These are phyloP conservation scores for Petrosia ficiformis DNA, from an alignment of 37 sponge, comb jelly and placozoan species.

Conservation along the genomic window DNA sequence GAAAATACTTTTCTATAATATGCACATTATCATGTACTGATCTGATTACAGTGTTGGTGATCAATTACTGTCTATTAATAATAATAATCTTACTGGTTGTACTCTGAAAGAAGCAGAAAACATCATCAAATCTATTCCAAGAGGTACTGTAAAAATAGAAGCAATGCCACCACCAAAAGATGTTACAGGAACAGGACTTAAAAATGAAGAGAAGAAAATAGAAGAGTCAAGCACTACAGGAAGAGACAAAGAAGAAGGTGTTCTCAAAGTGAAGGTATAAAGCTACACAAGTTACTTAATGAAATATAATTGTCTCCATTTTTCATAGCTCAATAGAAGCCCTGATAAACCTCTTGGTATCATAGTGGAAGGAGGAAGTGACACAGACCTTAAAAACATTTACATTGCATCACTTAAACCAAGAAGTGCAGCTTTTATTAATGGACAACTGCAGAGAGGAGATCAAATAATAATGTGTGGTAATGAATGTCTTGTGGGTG, in stretches of 20 bases:
- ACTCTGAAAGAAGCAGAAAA: conserved; percentile 28
- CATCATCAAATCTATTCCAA: conserved; percentile 45
- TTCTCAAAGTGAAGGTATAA: conserved; percentile 26
- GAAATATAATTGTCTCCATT: neutral
- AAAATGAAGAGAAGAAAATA: neutral
- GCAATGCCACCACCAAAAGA: conserved; percentile 68
- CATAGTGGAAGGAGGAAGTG: conserved; percentile 58
- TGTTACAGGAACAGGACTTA: conserved; percentile 32
- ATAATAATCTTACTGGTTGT: conserved; percentile 16
- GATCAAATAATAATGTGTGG: conserved; percentile 79
- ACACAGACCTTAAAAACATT: conserved; percentile 56
- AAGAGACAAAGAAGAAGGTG: conserved; percentile 21
- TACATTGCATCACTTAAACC: conserved; percentile 41
- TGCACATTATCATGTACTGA: neutral
- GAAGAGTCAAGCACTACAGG: neutral
- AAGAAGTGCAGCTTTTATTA: conserved; percentile 41
- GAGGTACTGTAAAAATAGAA: conserved; percentile 45
- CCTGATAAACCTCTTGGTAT: conserved; percentile 43
- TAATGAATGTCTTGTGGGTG: conserved; percentile 58
- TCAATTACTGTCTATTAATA: conserved; percentile 58
- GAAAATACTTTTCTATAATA: neutral
- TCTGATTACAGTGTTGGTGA: conserved; percentile 56
- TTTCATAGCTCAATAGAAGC: conserved; percentile 11
- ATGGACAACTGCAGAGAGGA: conserved; percentile 23
- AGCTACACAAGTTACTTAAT: too few relatives aligned